Evolutionary conservation across 2,797 vertebrate genomes (phyloP), one percentile per base, ranked within the genome.

Genomic region (Ctenochaetus hawaiiensis): DNA sequence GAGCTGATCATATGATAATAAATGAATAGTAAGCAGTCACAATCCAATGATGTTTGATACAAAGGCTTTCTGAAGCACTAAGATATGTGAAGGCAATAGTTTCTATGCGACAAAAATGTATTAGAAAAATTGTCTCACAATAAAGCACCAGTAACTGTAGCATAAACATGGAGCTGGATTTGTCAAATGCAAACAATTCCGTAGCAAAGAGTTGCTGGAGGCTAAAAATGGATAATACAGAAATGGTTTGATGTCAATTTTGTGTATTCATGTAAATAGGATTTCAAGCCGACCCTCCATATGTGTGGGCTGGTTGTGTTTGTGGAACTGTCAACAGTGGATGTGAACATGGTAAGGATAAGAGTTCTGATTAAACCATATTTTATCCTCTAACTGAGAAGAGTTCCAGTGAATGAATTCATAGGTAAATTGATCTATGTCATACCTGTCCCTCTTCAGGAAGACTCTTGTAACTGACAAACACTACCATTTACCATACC

Each of bases 251-350:
- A 45, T 66, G 67, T 69, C 52, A 51, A 8, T 65, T 72, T 66
- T 72, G 52, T 72, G 41, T n/a, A 43, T 72, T 77, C 14, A 47
- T 62, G 67, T 58, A 72, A 79, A 80, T 60, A 18, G 53, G 54
- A 68, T 81, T 81, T 85, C 44, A 68, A 70, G 56, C 45, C 66
- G 64, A 57, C 74, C 54, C 34, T 34, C 30, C 53, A 23, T 63
- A 45, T 59, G 74, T 63, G 52, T 58, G 9, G 44, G 47, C 2
- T 59, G 39, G 12, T 60, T 69, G 52, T 67, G 52, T 70, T 30
- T 60, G 26, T 48, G 20, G 9, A 39, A 23, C 22, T 23, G 57
- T 67, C 20, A 34, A 1, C 16, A 53, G 54, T 67, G 43, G 18
- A 66, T 39, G 18, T 22, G 49, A 53, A 41, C 52, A 54, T 37